Conservation (phyloP, 2,888 invertebrate species). For the Acanthococcus lagerstroemiae region DNA sequence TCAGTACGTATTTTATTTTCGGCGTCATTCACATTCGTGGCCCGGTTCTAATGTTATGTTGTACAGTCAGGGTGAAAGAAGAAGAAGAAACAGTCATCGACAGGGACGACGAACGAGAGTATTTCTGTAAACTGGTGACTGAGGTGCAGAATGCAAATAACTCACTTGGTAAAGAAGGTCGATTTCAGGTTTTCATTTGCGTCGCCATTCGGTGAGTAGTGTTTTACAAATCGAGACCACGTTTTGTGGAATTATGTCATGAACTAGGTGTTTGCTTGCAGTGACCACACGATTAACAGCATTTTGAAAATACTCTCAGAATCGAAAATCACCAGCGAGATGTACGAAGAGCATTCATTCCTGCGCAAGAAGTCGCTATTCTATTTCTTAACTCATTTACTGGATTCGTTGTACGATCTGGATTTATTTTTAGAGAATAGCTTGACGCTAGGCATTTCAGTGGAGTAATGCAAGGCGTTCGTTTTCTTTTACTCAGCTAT, state of each 20-base stretch:
- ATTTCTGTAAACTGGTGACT: conserved; percentile 70
- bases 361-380: conserved; percentile 20
- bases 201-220: conserved; percentile 69
- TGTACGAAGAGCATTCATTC: conserved; percentile 96
- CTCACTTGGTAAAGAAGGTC: conserved; percentile 92
- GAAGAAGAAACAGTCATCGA: conserved; percentile 34
- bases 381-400: conserved; percentile 18
- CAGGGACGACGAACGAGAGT: conserved; percentile 43
- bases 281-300: conserved; percentile 79
- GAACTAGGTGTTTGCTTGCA: conserved; percentile 42
- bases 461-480: too few species aligned
- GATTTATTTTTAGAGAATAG: conserved; percentile 24
- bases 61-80: conserved; percentile 37
- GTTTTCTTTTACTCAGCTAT: too few species aligned
- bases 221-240: neutral
- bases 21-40: too few species aligned
- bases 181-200: conserved; percentile 93
- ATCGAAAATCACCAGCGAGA: conserved; percentile 68
- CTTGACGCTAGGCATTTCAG: conserved; percentile 17
- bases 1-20: conserved; percentile 67
- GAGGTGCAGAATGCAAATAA: conserved; percentile 77
- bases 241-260: neutral
- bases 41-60: neutral
- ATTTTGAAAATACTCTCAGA: conserved; percentile 85
- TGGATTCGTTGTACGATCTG: conserved; percentile 24